Conservation (phyloP, 2,113 vertebrate genomes). For the Azemiops feae region DNA sequence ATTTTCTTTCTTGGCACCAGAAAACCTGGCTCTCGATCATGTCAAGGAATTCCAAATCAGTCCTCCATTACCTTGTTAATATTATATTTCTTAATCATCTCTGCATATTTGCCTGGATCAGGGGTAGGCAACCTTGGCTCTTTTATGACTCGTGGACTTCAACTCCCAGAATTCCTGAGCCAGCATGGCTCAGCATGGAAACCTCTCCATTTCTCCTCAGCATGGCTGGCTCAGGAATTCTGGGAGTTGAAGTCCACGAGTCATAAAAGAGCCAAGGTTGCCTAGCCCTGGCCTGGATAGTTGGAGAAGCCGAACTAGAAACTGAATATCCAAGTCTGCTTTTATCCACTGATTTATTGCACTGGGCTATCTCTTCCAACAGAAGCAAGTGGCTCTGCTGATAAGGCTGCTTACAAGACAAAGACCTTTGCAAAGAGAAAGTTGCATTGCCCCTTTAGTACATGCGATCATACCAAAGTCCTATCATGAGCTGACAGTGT, state of each 20-base stretch:
- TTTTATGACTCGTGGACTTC: too few species aligned
- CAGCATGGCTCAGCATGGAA: too few species aligned
- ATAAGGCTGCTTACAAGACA: conserved; percentile 18
- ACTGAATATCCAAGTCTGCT: not conserved
- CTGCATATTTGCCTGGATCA: not conserved
- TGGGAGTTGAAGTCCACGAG: too few species aligned
- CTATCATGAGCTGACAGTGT: conserved; percentile 7
- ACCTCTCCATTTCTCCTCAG: too few species aligned
- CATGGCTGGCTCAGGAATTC: too few species aligned
- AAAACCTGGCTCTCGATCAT: not conserved
- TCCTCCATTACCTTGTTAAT: not conserved
- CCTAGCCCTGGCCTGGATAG: not conserved
- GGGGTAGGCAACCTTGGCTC: too few species aligned
- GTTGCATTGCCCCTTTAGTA: conserved; percentile 14
- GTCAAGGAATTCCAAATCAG: not conserved
- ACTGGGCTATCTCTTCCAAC: conserved; percentile 12
- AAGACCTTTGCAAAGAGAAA: conserved; percentile 8
- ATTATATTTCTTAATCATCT: not conserved
- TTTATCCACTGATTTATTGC: not conserved
- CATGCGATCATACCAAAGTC: not conserved
- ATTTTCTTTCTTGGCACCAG: not conserved
- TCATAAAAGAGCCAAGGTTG: too few species aligned
- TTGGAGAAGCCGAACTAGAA: not conserved
- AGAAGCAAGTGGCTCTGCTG: not conserved
- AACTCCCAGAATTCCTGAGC: too few species aligned